Evolutionary conservation across 2,113 vertebrate genomes (phyloP).

Genomic region (Ovibos moschatus): DNA sequence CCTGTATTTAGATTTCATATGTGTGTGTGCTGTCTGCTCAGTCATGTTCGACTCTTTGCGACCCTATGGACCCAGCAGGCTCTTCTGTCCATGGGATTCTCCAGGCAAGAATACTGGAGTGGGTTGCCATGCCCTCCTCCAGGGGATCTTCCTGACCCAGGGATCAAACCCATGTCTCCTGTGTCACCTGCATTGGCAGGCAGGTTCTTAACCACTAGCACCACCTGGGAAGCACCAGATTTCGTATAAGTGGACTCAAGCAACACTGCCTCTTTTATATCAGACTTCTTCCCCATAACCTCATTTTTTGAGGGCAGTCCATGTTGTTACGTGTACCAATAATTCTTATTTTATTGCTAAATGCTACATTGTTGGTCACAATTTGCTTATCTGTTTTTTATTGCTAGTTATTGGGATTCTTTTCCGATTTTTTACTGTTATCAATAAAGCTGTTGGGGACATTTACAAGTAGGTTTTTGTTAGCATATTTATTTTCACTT

Average conservation of each 20-base stretch:
- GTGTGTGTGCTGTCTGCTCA: accelerated
- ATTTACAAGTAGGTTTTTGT: not conserved
- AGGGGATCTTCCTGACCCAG: not conserved
- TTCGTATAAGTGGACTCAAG: not conserved
- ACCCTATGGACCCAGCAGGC: not conserved
- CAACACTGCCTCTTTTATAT: not conserved
- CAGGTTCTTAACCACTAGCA: not conserved
- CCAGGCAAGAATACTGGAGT: not conserved
- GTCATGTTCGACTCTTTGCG: not conserved
- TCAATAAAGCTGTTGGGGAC: not conserved
- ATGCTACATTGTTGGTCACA: not conserved
- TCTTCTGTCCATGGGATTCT: not conserved
- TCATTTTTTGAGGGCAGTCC: not conserved
- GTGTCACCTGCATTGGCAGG: not conserved
- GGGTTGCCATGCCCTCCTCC: not conserved
- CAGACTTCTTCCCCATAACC: not conserved
- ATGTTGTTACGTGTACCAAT: not conserved
- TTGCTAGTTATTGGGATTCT: not conserved
- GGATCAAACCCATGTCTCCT: not conserved
- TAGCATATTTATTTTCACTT: not conserved
- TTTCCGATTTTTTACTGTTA: not conserved
- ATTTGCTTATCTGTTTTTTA: not conserved
- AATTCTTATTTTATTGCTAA: not conserved
- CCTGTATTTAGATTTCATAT: not conserved
- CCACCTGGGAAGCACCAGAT: not conserved